phyloP scores from a whole-genome alignment of 2,113 vertebrate species.

The Neogobius melanostomus region DNA sequence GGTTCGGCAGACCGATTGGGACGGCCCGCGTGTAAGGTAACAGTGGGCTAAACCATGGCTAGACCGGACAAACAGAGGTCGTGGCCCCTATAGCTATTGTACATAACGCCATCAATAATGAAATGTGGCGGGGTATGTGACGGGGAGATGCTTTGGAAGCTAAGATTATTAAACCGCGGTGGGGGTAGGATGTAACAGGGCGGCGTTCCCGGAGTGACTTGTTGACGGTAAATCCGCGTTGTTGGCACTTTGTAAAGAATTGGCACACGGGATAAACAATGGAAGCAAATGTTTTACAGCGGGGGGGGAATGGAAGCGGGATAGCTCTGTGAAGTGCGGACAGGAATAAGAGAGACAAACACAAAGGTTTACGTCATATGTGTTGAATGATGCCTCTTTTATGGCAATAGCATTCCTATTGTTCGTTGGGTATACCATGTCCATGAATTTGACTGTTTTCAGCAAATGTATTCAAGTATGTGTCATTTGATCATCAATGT shows the following conservation, averaged over 20 bases:
- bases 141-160: slow-evolving; percentile 9
- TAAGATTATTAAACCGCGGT: slow-evolving; percentile 38
- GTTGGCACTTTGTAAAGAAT: slow-evolving; percentile 34
- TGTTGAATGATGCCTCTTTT: no score
- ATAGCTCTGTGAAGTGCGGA: background rate
- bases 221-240: slow-evolving; percentile 46
- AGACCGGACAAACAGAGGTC: slow-evolving; percentile 24
- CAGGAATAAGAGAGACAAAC: slow-evolving; percentile 10
- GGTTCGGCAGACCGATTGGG: slow-evolving; percentile 48
- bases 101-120: slow-evolving; percentile 4
- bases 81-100: slow-evolving; percentile 4
- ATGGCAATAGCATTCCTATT: no score
- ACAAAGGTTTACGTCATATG: background rate
- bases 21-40: slow-evolving; percentile 59
- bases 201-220: slow-evolving; percentile 55
- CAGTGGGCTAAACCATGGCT: slow-evolving; percentile 30
- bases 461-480: no score
- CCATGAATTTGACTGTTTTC: no score
- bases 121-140: background rate
- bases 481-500: no score
- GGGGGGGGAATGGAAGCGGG: no score
- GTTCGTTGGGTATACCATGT: no score
- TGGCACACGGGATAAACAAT: slow-evolving; percentile 33
- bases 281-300: slow-evolving; percentile 27
- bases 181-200: slow-evolving; percentile 43